Base-by-base conservation (phyloP, 2,797 vertebrate genomes). In the Brachyrhaphis roseni region DNA sequence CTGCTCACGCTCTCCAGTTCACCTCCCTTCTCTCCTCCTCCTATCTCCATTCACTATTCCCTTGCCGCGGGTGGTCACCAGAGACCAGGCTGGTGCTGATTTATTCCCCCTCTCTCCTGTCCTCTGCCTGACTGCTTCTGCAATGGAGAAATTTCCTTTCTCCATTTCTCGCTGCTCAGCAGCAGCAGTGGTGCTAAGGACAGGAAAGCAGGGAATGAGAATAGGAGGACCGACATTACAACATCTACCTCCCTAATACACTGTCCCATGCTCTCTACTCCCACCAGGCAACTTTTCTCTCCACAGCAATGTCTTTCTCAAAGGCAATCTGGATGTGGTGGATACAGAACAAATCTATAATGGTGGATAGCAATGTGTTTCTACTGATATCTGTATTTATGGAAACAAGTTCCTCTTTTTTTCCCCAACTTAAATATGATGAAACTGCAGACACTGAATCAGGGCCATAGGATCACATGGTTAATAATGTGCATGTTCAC, bases 91-190 rank as follows among this genome's bases (percentile, higher is more conserved):
- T 84, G 92, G 93, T 92, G 90, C 97, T 98, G 97, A 99, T 98
- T 98, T 97, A 98, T 98, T 91, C 91, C 89, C 87, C 89, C 85
- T 87, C 87, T 92, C 91, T 96, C 95, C 89, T 96, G 97, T 97
- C 97, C 96, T 96, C 95, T 72, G 96, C 97, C 95, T 95, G 95
- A 96, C 96, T 97, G 97, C 96, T 92, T 96, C 95, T 89, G 88
- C 95, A 95, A 93, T 95, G 96, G 92, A 95, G 94, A 96, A 96
- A 96, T 96, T 94, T 95, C 92, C 94, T 90, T 84, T 86, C 88
- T 80, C 80, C 57, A 74, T 45, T 81, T 68, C 78, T 51, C 83
- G 64, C 72, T 72, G 72, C 46, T 82, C 80, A 74, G 77, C 80
- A 83, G 71, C 68, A 75, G 80, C 71, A 82, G 77, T 72, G 53